Percentiles rank a stretch among this genome's conserved stretches.
Evolutionary conservation across 2,888 invertebrate species (phyloP).

Genomic region (Phlogophora meticulosa): DNA sequence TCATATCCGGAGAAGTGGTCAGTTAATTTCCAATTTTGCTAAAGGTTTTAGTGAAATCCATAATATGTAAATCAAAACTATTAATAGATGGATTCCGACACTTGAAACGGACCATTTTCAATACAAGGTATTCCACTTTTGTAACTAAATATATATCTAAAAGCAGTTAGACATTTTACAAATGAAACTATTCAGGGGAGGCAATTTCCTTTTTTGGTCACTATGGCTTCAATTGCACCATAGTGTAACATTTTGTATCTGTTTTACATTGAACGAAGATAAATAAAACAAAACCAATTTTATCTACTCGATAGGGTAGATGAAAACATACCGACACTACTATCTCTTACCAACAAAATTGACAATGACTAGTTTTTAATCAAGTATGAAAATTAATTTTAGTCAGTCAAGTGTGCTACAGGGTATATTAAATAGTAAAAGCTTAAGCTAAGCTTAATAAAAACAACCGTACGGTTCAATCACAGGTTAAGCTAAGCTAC

Average conservation of each 20-base stretch:
- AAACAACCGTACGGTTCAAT: too few relatives aligned
- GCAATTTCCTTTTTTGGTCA: constrained; percentile 72
- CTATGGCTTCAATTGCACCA: constrained; percentile 63
- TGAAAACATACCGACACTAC: too few relatives aligned
- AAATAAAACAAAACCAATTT: neutral
- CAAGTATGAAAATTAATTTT: too few relatives aligned
- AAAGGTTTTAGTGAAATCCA: constrained; percentile 8
- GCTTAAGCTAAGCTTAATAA: too few relatives aligned
- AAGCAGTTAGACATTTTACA: constrained; percentile 78
- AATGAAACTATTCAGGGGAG: constrained; percentile 77
- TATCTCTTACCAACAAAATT: neutral
- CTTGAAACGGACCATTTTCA: constrained; percentile 58
- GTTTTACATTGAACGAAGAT: neutral
- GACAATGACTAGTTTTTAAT: too few relatives aligned
- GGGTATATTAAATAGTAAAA: too few relatives aligned
- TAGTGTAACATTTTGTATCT: constrained; percentile 24
- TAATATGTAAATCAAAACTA: constrained; percentile 43
- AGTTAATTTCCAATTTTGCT: neutral
- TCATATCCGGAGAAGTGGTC: neutral
- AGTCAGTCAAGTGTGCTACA: too few relatives aligned
- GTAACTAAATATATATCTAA: constrained; percentile 71
- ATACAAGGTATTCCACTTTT: constrained; percentile 63
- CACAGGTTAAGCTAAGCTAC: too few relatives aligned
- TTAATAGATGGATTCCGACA: constrained; percentile 24
- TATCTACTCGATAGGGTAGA: neutral